Conservation (phyloP, 1,140 invertebrate genomes). For the Ceratoteleas bidentatus region DNA sequence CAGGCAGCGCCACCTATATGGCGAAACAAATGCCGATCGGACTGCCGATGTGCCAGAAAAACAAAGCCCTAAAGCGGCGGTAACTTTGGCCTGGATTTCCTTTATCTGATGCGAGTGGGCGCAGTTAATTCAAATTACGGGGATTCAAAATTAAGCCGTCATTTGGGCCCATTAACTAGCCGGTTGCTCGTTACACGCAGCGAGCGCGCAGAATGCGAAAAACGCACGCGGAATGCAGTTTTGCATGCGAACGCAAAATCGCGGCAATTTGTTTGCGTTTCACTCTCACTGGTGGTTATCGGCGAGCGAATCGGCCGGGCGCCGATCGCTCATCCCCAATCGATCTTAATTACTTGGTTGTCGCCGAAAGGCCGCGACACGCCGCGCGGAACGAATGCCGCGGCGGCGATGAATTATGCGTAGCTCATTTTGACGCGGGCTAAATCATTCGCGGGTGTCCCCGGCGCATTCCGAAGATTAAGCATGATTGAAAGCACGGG, state of each 20-base stretch:
- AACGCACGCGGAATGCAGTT: constrained; percentile 25
- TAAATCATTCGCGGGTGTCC: constrained; percentile 31
- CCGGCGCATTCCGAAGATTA: constrained; percentile 17
- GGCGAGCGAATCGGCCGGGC: neutral
- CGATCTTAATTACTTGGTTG: neutral
- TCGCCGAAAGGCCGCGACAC: neutral
- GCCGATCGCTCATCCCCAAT: no score
- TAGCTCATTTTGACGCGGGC: constrained; percentile 21
- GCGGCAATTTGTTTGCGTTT: constrained; percentile 5
- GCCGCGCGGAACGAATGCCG: neutral
- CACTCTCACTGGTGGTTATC: constrained; percentile 25
- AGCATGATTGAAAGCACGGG: constrained; percentile 11
- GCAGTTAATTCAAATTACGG: neutral
- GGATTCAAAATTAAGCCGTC: constrained; percentile 4
- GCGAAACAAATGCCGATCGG: constrained; percentile 44
- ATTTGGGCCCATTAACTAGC: constrained; percentile 32
- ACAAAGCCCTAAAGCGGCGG: constrained; percentile 36
- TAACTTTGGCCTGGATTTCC: constrained; percentile 15
- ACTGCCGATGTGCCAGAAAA: constrained; percentile 33
- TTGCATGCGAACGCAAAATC: constrained; percentile 27
- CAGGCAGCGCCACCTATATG: constrained; percentile 25
- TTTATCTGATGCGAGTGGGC: constrained; percentile 21
- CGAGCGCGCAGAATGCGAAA: constrained; percentile 17
- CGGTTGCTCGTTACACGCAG: constrained; percentile 2
- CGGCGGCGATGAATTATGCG: neutral